Evolutionary conservation across 2,888 invertebrate species (phyloP).

Genomic region (Cabera pusaria): DNA sequence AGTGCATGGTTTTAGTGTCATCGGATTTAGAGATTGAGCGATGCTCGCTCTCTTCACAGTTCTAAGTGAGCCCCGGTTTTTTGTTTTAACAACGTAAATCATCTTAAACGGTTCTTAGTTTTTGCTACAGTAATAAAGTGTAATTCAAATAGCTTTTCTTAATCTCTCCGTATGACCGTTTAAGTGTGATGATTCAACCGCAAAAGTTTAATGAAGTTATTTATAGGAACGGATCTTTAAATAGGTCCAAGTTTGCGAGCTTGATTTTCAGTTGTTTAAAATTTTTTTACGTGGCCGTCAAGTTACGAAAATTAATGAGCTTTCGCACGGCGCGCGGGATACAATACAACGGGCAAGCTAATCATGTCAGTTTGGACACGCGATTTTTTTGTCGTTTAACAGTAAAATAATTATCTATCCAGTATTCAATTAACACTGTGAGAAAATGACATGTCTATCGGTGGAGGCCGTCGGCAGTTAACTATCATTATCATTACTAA

Average conservation of each 20-base stretch:
- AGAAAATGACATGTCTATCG: conserved; percentile 75
- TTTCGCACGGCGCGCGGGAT: conserved; percentile 29
- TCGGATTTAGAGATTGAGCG: conserved; percentile 21
- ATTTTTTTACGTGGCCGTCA: conserved; percentile 8
- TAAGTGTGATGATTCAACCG: no score
- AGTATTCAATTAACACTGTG: conserved; percentile 71
- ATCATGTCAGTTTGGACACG: conserved; percentile 41
- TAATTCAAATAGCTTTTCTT: conserved; percentile 1
- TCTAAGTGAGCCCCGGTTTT: conserved; percentile 4
- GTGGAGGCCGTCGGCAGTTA: conserved; percentile 46
- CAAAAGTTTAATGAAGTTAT: no score
- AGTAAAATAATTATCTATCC: conserved; percentile 61
- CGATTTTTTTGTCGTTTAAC: conserved; percentile 44
- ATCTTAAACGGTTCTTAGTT: conserved; percentile 16
- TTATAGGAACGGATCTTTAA: no score
- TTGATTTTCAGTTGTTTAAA: no score
- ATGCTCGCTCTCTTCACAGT: conserved; percentile 19
- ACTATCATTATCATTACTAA: conserved; percentile 59
- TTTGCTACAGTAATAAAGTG: conserved; percentile 12
- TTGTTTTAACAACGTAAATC: conserved; percentile 6
- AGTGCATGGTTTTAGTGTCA: conserved; percentile 25
- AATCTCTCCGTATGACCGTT: not conserved
- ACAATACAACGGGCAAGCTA: conserved; percentile 12
- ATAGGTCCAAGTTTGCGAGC: no score
- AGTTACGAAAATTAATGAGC: conserved; percentile 31